Evolutionary conservation across 2,888 invertebrate species (phyloP), one percentile per base, ranked within the genome.

Genomic region (Hirtodrosophila cameraria): DNA sequence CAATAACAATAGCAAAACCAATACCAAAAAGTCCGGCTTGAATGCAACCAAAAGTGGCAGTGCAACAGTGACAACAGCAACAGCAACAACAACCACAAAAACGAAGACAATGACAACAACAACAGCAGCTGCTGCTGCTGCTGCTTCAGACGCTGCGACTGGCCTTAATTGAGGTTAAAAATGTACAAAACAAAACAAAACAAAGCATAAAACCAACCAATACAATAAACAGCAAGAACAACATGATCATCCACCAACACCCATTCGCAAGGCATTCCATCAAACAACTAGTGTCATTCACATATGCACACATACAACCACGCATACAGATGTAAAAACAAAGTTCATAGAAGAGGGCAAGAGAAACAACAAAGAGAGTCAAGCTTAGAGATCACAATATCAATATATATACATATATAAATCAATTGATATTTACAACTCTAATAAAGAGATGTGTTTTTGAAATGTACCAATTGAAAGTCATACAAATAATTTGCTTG

Each of bases 251-350:
- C 49, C 27, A 38, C 23, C 31, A 27, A 30, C 35, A 52, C 13
- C 49, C 46, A 49, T 33, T 18, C 25, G 38, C 53, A 60, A 60
- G 39, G 45, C 66, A 67, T 67, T 67, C 66, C 66, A 66, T 53
- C 59, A 45, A 46, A 28, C 23, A 36, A 13, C 23, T 12, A 13
- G 13, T 13, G 11, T 39, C 35, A 30, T 15, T 6, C 12, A 13
- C 9, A 15, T 8, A 30, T 30, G 25, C 9, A 28, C 42, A n/a
- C 16, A 36, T 7, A 4, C 30, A 43, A 25, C 39, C 15, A 12
- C 39, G 12, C 42, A 12, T 42, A 25, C 25, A 16, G 49, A 65
- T 30, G 48, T 57, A 20, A 20, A 2, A 20, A 20, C 18, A 20
- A 20, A 23, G 23, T 2, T 23, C n/a, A 23, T 27, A 53, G 2